Evolutionary conservation across 2,888 invertebrate genomes (phyloP), one percentile per base, ranked within the genome.

Genomic region (Stegana nigrithorax): DNA sequence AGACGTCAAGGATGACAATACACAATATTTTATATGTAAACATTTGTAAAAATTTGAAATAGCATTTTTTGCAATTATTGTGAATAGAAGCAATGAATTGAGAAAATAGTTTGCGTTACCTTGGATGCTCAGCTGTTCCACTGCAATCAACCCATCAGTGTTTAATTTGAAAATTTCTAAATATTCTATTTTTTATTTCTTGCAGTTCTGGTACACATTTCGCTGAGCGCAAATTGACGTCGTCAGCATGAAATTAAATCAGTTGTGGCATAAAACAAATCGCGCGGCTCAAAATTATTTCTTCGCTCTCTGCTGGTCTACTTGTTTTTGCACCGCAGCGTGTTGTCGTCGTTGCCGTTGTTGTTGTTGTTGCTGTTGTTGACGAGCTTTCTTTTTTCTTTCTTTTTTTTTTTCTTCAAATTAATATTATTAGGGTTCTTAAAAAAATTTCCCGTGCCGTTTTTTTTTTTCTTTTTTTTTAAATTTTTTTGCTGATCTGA

Each of bases 251-350:
- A 69, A 73, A 72, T 71, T 71, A 68, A 83, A 79, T 77, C 69
- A 75, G 69, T 75, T 80, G 71, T 82, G 80, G 74, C 82, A 79
- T 60, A 59, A 69, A 74, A 78, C 75, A 80, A 77, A 81, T 79
- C 66, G 70, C 66, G 60, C 60, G 66, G 69, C 63, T 67, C 59
- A 67, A 61, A 44, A 39, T 39, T 55, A 42, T 45, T 44, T 27
- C 21, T 51, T 10, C 39, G 39, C 39, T 32, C 32, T 10, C 26
- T 26, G n/a, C n/a, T 50, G 29, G 32, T 45, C n/a, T n/a, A n/a
- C n/a, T n/a, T n/a, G 56, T 56, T 63, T 42, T 42, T 21, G 12
- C 57, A 25, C 47, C 51, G 26, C 56, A 19, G 19, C 17, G 17
- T n/a, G n/a, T n/a, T n/a, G n/a, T n/a, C n/a, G n/a, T n/a, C n/a